A percentile compares a stretch with the other conserved stretches of the same genome.
phyloP scores from a whole-genome alignment of 1,140 invertebrate genomes.

The Drosophila bocqueti region DNA sequence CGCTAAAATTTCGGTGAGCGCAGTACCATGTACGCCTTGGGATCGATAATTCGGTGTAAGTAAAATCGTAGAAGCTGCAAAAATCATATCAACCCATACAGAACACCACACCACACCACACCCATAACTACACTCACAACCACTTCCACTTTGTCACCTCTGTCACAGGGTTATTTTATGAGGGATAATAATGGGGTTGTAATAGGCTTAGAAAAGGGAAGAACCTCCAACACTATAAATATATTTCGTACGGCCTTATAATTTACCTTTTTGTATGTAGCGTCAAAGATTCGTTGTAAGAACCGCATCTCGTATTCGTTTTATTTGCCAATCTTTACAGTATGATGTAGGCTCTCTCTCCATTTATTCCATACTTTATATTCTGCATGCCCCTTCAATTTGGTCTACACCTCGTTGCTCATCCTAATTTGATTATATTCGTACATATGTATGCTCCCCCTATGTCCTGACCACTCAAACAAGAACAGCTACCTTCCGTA shows the following conservation, averaged over 20 bases:
- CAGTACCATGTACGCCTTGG: slow-evolving; percentile 94
- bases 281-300: slow-evolving; percentile 48
- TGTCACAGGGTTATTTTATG: slow-evolving; percentile 10
- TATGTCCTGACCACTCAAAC: neutral
- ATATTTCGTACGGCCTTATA: slow-evolving; percentile 33
- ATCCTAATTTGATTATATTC: slow-evolving; percentile 37
- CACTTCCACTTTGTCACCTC: slow-evolving; percentile 30
- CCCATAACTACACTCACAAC: slow-evolving; percentile 19
- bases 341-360: slow-evolving; percentile 47
- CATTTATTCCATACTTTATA: slow-evolving; percentile 40
- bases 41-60: slow-evolving; percentile 94
- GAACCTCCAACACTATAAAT: slow-evolving; percentile 33
- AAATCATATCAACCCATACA: slow-evolving; percentile 24
- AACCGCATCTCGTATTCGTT: slow-evolving; percentile 44
- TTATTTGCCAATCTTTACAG: slow-evolving; percentile 50
- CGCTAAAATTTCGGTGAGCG: slow-evolving; percentile 68
- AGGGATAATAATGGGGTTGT: neutral
- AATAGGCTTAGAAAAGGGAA: slow-evolving; percentile 2
- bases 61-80: slow-evolving; percentile 85
- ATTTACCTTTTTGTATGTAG: slow-evolving; percentile 39
- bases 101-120: slow-evolving; percentile 15
- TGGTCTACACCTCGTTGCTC: slow-evolving; percentile 44
- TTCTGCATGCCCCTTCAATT: slow-evolving; percentile 59
- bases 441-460: slow-evolving; percentile 21
- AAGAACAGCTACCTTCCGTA: slow-evolving; percentile 7